Base-by-base conservation (phyloP, 2,797 vertebrate genomes). In the Danio aesculapii region DNA sequence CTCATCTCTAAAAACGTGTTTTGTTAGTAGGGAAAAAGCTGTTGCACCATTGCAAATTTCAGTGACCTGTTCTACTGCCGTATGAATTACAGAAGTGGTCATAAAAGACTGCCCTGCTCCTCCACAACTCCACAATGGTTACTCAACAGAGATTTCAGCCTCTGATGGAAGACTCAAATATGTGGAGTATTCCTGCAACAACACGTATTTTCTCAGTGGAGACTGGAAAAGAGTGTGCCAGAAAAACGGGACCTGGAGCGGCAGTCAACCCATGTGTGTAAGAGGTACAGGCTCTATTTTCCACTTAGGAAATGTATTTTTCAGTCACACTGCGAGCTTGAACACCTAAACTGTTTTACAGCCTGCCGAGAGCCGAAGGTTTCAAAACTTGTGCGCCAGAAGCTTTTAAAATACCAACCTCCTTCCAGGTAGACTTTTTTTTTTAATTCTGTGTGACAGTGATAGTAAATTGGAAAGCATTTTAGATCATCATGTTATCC, bases 341-440 rank as follows among this genome's bases (percentile, higher is more conserved):
- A 79, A 70, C 14, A 59, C 8, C 30, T 30, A 46, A 12, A 8
- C 12, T 88, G 82, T 86, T 7, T 63, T 86, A 75, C 89, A 98
- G 97, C 94, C 68, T 98, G 96, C 91, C 93, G 92, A 86, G 95
- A 97, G 87, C 96, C 96, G 83, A 98, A 95, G 92, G 93, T 96
- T 86, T 96, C 97, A 67, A 95, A 96, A 85, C 92, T 97, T 86
- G 97, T 98, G 91, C 94, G 84, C 75, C 95, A 96, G 91, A 95
- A 81, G 89, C 90, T 97, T 77, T 90, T 96, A 85, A 94, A 93
- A 58, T 90, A 93, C 70, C 94, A 93, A 81, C 90, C 91, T 78
- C 89, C 92, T 71, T 94, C 92, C 82, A 96, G 96, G 97, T 98
- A 86, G 50, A 44, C 6, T 9, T 52, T 71, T 9, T 52, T 70